Base-by-base conservation (phyloP, 2,888 invertebrate species). In the Lycia hirtaria region DNA sequence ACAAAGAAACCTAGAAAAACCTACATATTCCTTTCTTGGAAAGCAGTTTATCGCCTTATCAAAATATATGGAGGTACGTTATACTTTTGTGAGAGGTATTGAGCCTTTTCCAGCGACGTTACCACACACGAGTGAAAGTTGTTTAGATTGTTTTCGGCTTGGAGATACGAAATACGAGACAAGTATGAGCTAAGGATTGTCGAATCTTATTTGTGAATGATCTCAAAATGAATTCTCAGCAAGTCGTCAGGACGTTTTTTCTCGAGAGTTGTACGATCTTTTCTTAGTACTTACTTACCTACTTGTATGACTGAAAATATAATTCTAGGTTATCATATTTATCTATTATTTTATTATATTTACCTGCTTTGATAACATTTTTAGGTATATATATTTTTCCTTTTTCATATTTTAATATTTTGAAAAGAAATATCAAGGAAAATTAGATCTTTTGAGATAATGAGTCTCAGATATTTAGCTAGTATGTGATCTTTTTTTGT, bases 111-210 rank as follows among this genome's bases (percentile, higher is more conserved):
- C 51, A 26, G 40, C 33, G 10, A 14, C 24, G 24, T 32, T 41
- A 40, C 50, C 22, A 24, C 33, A 22, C 20, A 22, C 17, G 15
- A 15, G 15, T 20, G 26, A 48, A 35, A 48, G 47, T 48, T 48
- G 22, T 35, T 48, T 26, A 26, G 47, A 45, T 45, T 45, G 33
- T 45, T 45, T 45, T 20, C 22, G 45, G 10, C 22, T 45, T 19
- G 32, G 10, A 45, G 20, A 45, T 14, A 47, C 20, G 35, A 37
- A 47, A 47, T 35, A 47, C 33, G 35, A 35, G 35, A 47, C 47
- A 47, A 47, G 47, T 47, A 47, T 47, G 47, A 47, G 35, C 35
- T 24, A 32, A 35, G 47, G 47, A 47, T 47, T 47, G 47, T 35
- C 24, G 35, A 35, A 35, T 35, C 47, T 47, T 47, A 47, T 47